Base-by-base conservation (phyloP, 2,888 invertebrate species). In the Pomacea canaliculata region DNA sequence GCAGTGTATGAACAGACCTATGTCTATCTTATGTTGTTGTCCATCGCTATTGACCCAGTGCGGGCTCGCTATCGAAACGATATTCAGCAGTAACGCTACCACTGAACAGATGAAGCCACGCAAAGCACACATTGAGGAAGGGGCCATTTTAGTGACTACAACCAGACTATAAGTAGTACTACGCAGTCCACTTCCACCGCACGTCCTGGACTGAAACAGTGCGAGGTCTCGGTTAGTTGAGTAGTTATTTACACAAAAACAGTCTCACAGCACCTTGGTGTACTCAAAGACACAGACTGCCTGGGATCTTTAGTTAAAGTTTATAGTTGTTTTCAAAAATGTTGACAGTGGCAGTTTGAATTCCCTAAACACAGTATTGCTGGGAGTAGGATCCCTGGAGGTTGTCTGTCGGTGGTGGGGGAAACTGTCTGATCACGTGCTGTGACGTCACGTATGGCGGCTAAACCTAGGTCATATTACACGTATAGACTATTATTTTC, bases 1-100 rank as follows among this genome's bases (percentile, higher is more conserved):
- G 68, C 82, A 82, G 67, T 82, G 82, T 16, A 76, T 72, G 75
- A 82, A 80, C 27, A 82, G 56, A 12, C 82, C 82, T 10, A 82
- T 71, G 49, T 79, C 77, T 37, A 73, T 74, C 63, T 78, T 73
- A 16, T 56, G 51, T 4, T 76, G 71, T n/a, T 72, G 37, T 27
- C 76, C 73, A 56, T 71, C 70, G 8, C 76, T 67, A 18, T 62
- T 65, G 56, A 79, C 73, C 78, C 78, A 79, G 67, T 71, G 73
- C n/a, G 78, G 70, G 1, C 76, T 76, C 5, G 76, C 76, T 10
- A 79, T 71, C 7, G 78, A 73, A 13, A 79, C 60, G 0, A 73
- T 71, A 27, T 76, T 79, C 7, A 71, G 27, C 13, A 71, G 62
- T 63, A 79, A 65, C 8, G 76, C 71, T 10, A 71, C 19, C 13